Evolutionary conservation across 2,888 invertebrate species (phyloP), one percentile per base, ranked within the genome.

Genomic region (Agrotis clavis): DNA sequence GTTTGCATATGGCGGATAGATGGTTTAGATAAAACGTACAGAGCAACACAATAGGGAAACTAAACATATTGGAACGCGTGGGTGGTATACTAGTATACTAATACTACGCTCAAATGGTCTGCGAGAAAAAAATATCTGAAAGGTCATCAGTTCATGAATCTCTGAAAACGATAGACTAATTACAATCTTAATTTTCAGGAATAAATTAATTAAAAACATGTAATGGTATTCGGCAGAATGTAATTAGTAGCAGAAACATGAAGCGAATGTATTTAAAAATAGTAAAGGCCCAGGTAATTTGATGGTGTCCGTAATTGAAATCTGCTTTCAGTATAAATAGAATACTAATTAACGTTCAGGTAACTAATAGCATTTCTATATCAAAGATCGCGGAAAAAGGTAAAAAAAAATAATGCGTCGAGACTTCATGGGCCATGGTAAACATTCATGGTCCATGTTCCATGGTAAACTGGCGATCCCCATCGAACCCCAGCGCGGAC

Each of bases 1-100:
- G 87, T 89, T 88, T 88, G 88, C 89, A 87, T 89, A 88, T 88
- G 90, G 88, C 86, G 76, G 81, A 84, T 87, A 86, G 85, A 87
- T 86, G 78, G 82, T 86, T 82, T 83, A 84, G 84, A 84, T 86
- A 82, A 86, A 84, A 82, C 81, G 77, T 79, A 76, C 77, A 77
- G 82, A 82, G 54, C 72, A 72, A 70, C 67, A 72, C 74, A 76
- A 67, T 59, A n/a, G 65, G 19, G 51, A 65, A 82, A 41, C 14
- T 56, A 69, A 73, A 75, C 69, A 77, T 69, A 57, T 64, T 71
- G 51, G 35, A 62, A 56, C n/a, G 69, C 69, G 79, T 83, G 74
- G 79, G 81, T 74, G 66, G 30, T 70, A 53, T 72, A 59, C 60
- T 74, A 70, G 16, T 63, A 72, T 41, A 41, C n/a, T 19, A 35